Base-by-base conservation (phyloP, 2,888 invertebrate species). In the Lissocephala sabroskyi region DNA sequence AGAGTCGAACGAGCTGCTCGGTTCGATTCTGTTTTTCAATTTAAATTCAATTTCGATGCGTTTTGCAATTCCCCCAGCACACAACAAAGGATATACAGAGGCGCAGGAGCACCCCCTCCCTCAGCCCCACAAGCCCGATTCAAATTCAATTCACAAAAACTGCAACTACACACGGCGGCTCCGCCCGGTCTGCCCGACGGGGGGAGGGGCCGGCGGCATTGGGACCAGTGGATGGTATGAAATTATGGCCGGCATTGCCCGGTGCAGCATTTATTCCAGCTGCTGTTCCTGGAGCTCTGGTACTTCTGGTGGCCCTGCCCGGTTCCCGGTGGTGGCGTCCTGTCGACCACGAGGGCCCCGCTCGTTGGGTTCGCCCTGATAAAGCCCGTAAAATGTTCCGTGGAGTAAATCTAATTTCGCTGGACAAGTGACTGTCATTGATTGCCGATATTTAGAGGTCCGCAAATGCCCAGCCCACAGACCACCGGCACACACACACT, bases 391-490 rank as follows among this genome's bases (percentile, higher is more conserved):
- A 70, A 70, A 65, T 65, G 63, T 64, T 66, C 46, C 50, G 58
- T 61, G 57, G 59, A 66, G 77, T 76, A 73, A 76, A 76, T 79
- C 75, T 74, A 68, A 79, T 66, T 79, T 79, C 48, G 65, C 59
- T 53, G 66, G 74, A 73, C 70, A 79, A 74, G 67, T 79, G 77
- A 64, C 55, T 79, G 71, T 67, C 79, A 79, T 63, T 77, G 77
- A 76, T 76, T 76, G 76, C 59, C 70, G 52, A 78, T 68, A 68
- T 61, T 63, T 62, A 61, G 59, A 65, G 58, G 48, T 40, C 50
- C 52, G 61, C 61, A 54, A 51, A 23, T 5, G 23, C 35, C 10
- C 35, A 35, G 35, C 16, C 14, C 35, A 35, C 35, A 35, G 35
- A 16, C 17, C 35, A 23, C 23, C 16, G 35, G 14, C 17, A 23